Evolutionary conservation across 2,797 vertebrate species (phyloP).

Genomic region (Coilia nasus): DNA sequence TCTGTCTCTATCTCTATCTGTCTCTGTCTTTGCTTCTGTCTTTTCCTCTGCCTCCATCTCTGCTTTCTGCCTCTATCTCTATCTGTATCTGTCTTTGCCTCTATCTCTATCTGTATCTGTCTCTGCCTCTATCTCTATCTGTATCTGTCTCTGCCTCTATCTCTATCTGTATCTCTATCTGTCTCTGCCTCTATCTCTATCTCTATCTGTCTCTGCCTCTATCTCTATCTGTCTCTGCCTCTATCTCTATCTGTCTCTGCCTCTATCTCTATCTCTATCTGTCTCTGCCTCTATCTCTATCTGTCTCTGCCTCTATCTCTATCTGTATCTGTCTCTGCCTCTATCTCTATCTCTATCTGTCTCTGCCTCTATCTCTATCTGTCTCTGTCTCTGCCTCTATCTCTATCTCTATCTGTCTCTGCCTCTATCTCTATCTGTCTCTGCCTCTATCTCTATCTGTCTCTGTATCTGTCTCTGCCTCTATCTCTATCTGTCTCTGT

Average conservation of each 20-base stretch:
- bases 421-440: not conserved
- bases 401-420: not conserved
- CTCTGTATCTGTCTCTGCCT: not conserved
- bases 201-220: no score
- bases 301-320: no score
- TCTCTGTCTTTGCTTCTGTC: not conserved
- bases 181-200: no score
- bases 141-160: slow-evolving; percentile 18
- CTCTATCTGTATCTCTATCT: slow-evolving; percentile 22
- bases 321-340: no score
- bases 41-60: not conserved
- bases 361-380: no score
- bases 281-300: no score
- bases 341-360: no score
- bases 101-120: slow-evolving; percentile 29
- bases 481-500: slow-evolving; percentile 29
- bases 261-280: not conserved
- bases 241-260: not conserved
- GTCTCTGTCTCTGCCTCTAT: no score
- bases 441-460: not conserved
- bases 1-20: no score
- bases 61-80: not conserved
- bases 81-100: not conserved
- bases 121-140: no score
- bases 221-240: no score